Percentiles rank a stretch among this genome's conserved stretches.
Conservation (phyloP, 2,113 vertebrate species). For the zebrafish (Danio rerio) region DNA sequence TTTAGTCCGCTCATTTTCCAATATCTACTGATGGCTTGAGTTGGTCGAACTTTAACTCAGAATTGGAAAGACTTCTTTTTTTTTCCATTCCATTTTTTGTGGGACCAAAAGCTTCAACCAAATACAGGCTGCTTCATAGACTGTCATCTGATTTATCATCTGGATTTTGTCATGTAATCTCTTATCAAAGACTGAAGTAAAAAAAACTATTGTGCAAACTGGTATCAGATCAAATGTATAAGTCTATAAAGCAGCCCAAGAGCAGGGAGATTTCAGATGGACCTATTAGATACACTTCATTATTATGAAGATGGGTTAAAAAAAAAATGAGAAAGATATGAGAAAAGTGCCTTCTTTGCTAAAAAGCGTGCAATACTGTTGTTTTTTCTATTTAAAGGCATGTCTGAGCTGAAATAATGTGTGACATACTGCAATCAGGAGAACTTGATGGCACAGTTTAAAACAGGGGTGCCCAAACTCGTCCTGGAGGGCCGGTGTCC, state of each 20-base stretch:
- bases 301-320: not conserved
- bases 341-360: constrained; percentile 21
- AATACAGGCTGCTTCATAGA: not conserved
- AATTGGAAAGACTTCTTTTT: not conserved
- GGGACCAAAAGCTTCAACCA: not conserved
- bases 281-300: too few relatives aligned
- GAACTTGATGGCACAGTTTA: not conserved
- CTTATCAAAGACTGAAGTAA: not conserved
- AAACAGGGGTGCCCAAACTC: too few relatives aligned
- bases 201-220: not conserved
- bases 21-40: not conserved
- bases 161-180: not conserved
- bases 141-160: constrained; percentile 1
- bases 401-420: constrained; percentile 17
- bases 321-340: not conserved
- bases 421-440: not conserved
- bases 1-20: not conserved
- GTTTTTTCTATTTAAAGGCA: not conserved
- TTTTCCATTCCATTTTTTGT: not conserved
- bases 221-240: not conserved
- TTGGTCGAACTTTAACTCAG: too few relatives aligned
- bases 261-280: not conserved
- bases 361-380: constrained; percentile 44
- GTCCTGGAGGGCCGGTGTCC: too few relatives aligned
- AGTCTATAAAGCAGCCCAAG: not conserved